These are phyloP conservation scores for Semnornis frantzii DNA, from an alignment of 2,113 vertebrate genomes.

Conservation along the genomic window DNA sequence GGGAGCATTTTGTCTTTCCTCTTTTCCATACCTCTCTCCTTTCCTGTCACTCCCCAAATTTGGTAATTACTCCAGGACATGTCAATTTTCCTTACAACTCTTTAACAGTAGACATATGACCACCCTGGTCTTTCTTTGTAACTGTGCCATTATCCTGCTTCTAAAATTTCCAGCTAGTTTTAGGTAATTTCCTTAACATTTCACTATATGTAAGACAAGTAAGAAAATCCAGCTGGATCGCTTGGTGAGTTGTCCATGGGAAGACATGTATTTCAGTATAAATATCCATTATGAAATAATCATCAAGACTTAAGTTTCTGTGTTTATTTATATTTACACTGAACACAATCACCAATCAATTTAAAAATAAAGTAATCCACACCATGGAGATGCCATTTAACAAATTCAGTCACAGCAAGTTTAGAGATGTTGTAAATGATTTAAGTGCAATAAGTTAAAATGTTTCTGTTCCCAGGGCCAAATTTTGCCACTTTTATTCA, in stretches of 20 bases:
- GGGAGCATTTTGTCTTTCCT: background rate
- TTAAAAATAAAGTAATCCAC: conserved; percentile 20
- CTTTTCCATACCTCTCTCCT: background rate
- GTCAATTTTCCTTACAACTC: background rate
- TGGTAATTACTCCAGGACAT: background rate
- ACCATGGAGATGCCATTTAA: background rate
- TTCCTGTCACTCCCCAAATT: background rate
- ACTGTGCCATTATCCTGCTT: background rate
- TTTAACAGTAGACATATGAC: background rate
- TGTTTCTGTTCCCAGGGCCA: background rate
- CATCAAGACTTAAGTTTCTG: background rate
- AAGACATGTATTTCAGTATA: background rate
- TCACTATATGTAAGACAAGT: background rate
- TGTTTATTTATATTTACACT: conserved; percentile 20
- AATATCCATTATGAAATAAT: conserved; percentile 12
- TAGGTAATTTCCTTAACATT: background rate
- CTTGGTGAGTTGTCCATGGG: background rate
- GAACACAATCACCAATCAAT: conserved; percentile 7
- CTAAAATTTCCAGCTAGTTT: background rate
- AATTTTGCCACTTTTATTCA: background rate
- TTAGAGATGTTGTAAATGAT: conserved; percentile 22
- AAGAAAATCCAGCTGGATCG: conserved; percentile 15
- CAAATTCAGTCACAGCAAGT: background rate
- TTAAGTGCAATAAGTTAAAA: background rate
- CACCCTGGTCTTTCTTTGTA: background rate